phyloP scores from a whole-genome alignment of 2,888 invertebrate genomes.

The Pandemis corylana region DNA sequence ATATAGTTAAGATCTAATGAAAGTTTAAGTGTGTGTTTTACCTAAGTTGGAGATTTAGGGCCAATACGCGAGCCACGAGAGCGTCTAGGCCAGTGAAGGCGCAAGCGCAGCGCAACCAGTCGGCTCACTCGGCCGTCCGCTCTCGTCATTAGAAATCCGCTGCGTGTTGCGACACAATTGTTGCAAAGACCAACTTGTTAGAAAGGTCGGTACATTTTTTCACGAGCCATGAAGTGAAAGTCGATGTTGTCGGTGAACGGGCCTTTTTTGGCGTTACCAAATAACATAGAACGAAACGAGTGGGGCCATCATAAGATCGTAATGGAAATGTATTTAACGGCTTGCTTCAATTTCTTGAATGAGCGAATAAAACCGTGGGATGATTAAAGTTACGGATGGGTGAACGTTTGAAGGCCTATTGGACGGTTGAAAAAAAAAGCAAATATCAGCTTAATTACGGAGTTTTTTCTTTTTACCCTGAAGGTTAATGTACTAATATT shows the following conservation, averaged over 20 bases:
- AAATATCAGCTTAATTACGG: no score
- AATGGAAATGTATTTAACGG: background rate
- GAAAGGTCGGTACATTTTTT: constrained; percentile 43
- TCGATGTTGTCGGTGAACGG: constrained; percentile 36
- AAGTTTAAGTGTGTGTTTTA: no score
- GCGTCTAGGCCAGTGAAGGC: background rate
- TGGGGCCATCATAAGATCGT: constrained; percentile 12
- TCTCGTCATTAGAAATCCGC: constrained; percentile 41
- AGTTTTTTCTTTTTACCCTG: no score
- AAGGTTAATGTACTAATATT: no score
- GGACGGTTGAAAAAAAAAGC: no score
- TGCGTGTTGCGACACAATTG: constrained; percentile 42
- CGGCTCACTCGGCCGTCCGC: constrained; percentile 16
- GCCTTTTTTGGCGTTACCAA: constrained; percentile 37
- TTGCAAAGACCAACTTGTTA: constrained; percentile 43
- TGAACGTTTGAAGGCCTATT: no score
- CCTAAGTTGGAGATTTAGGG: background rate
- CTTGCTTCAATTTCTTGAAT: background rate
- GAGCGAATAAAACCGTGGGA: background rate
- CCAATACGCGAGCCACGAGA: background rate
- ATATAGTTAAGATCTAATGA: no score
- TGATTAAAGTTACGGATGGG: background rate
- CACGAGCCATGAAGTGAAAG: constrained; percentile 42
- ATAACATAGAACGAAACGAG: constrained; percentile 12
- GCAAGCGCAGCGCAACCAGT: constrained; percentile 8